Evolutionary conservation across 2,113 vertebrate species (phyloP).

Genomic region (Pollimyrus isidori): DNA sequence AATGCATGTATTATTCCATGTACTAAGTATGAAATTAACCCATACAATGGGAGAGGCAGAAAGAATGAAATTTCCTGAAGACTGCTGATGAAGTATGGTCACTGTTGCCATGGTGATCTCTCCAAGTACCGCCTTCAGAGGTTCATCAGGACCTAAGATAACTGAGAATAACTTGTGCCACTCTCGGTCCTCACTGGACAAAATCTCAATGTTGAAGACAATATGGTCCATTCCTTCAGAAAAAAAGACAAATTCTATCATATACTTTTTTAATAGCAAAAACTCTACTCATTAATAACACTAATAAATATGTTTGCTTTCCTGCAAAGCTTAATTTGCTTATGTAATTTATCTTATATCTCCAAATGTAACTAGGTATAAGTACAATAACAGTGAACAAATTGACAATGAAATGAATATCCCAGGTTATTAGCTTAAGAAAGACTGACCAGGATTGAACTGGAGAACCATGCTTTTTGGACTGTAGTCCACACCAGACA

Average conservation of each 20-base stretch:
- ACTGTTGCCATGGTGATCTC: constrained; percentile 80
- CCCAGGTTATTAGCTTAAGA: background rate
- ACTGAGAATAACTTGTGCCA: constrained; percentile 96
- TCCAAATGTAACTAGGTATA: background rate
- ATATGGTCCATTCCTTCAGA: constrained; percentile 75
- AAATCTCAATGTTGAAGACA: constrained; percentile 89
- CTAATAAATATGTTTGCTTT: background rate
- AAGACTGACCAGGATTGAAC: constrained; percentile 76
- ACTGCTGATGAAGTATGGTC: constrained; percentile 92
- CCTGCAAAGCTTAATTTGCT: no score
- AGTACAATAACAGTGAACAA: background rate
- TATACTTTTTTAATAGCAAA: background rate
- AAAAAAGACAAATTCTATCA: constrained; percentile 9
- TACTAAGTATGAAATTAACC: background rate
- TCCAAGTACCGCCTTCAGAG: constrained; percentile 86
- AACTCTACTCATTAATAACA: background rate
- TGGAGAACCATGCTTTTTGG: constrained; percentile 87
- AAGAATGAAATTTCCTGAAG: constrained; percentile 87
- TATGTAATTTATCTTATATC: background rate
- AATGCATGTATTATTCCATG: background rate
- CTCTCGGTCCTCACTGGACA: constrained; percentile 92
- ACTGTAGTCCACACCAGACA: constrained; percentile 92
- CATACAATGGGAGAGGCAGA: constrained; percentile 86
- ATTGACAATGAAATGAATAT: background rate
- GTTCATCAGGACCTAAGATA: constrained; percentile 91